Evolutionary conservation across 2,797 vertebrate genomes (phyloP).

Genomic region (Pangasius krempfi): DNA sequence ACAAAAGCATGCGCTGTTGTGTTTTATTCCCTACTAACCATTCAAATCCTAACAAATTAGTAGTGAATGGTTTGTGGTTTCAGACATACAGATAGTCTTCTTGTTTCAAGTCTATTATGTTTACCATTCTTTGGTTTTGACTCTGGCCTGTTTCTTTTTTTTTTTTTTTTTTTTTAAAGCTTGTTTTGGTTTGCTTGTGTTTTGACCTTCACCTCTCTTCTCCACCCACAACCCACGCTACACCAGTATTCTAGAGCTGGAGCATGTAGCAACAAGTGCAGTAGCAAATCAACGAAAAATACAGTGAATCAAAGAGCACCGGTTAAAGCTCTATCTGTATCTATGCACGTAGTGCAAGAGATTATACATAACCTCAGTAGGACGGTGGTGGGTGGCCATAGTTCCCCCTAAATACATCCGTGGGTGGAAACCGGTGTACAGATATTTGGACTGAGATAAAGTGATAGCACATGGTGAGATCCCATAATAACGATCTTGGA

Average conservation of each 20-base stretch:
- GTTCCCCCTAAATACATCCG: not conserved
- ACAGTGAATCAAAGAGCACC: not conserved
- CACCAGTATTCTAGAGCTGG: not conserved
- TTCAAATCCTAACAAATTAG: not conserved
- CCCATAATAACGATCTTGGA: slow-evolving; percentile 6
- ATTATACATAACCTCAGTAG: slow-evolving; percentile 4
- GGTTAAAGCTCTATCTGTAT: not conserved
- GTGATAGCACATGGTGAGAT: slow-evolving; percentile 40
- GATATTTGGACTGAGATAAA: slow-evolving; percentile 37
- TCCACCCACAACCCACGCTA: not conserved
- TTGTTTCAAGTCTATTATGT: not conserved
- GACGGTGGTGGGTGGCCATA: slow-evolving; percentile 19
- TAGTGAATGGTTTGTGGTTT: not conserved
- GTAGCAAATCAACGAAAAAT: not conserved
- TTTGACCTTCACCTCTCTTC: not conserved
- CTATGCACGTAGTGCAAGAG: not conserved
- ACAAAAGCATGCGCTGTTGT: not conserved
- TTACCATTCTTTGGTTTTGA: not conserved
- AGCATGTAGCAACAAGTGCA: not conserved
- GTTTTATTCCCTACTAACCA: not conserved
- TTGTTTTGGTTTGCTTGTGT: not conserved
- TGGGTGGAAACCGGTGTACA: slow-evolving; percentile 29
- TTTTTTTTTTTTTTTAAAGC: not conserved
- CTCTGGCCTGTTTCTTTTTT: too few relatives aligned
- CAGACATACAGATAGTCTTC: not conserved